These are phyloP conservation scores for Amphiduros pacificus DNA, from an alignment of 2,888 invertebrate species.

Conservation along the genomic window DNA sequence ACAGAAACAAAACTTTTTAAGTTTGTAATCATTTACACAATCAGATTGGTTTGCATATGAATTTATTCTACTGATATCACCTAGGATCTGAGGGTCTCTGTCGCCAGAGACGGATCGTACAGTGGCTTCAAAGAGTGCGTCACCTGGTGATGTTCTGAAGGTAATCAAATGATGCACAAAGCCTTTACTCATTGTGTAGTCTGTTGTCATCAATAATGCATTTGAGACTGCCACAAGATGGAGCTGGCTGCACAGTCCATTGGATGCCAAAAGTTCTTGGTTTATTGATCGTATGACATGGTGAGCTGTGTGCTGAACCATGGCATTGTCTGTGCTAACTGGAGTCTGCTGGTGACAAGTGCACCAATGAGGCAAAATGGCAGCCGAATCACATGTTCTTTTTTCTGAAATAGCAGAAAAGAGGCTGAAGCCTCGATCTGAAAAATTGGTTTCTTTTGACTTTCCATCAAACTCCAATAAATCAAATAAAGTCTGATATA, in stretches of 20 bases:
- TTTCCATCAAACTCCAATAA: conserved; percentile 15
- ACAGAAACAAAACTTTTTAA: conserved; percentile 58
- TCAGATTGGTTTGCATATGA: conserved; percentile 57
- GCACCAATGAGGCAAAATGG: conserved; percentile 84
- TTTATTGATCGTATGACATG: conserved; percentile 72
- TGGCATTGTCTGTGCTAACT: conserved; percentile 64
- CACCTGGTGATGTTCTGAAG: conserved; percentile 70
- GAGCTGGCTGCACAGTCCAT: conserved; percentile 59
- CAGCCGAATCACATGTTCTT: conserved; percentile 77
- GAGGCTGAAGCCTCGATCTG: conserved; percentile 65
- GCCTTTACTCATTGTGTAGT: conserved; percentile 20
- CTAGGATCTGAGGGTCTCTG: conserved; percentile 64
- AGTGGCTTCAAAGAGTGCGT: conserved; percentile 79
- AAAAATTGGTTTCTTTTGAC: conserved; percentile 1
- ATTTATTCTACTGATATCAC: conserved; percentile 65
- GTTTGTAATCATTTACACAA: conserved; percentile 49
- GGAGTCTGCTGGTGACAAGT: conserved; percentile 75
- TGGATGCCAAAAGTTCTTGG: conserved; percentile 62
- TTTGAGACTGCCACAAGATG: conserved; percentile 68
- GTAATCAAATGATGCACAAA: conserved; percentile 67
- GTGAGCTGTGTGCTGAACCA: conserved; percentile 66
- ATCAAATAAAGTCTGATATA: conserved; percentile 78
- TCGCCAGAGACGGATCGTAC: conserved; percentile 62
- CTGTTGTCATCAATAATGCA: conserved; percentile 65
- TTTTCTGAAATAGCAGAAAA: conserved; percentile 73